phyloP scores from a whole-genome alignment of 2,797 vertebrate genomes.

The Apogon talboti region DNA sequence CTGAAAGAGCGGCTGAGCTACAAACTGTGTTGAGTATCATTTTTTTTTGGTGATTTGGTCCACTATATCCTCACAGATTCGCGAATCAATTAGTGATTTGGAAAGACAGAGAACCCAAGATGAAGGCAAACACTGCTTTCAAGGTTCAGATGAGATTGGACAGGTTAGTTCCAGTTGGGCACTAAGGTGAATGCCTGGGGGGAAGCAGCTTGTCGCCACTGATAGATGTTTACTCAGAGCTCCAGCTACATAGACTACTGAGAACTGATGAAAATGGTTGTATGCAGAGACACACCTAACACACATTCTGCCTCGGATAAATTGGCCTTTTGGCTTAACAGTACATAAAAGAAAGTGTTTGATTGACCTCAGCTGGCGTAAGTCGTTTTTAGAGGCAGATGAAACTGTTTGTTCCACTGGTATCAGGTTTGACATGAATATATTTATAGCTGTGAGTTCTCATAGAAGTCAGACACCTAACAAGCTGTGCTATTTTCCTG shows the following conservation, averaged over 20 bases:
- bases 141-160: conserved; percentile 62
- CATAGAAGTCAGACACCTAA: neutral
- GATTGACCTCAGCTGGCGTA: conserved; percentile 2
- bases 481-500: neutral
- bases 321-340: conserved; percentile 1
- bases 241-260: conserved; percentile 39
- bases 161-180: conserved; percentile 59
- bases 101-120: conserved; percentile 39
- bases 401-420: neutral
- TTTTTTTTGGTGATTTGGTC: conserved; percentile 10
- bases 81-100: conserved; percentile 21
- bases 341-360: conserved; percentile 1
- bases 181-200: conserved; percentile 47
- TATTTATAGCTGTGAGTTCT: neutral
- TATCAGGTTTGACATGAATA: conserved; percentile 10
- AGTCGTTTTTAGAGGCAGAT: conserved; percentile 9
- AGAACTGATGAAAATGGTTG: conserved; percentile 53
- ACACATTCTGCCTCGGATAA: conserved; percentile 6
- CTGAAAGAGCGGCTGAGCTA: neutral
- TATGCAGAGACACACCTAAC: conserved; percentile 24
- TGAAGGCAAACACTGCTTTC: conserved; percentile 51
- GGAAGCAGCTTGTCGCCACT: conserved; percentile 64
- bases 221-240: conserved; percentile 73
- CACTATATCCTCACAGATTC: conserved; percentile 21
- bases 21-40: conserved; percentile 5